Base-by-base conservation (phyloP, 1,140 invertebrate species). In the Drosophila tani region DNA sequence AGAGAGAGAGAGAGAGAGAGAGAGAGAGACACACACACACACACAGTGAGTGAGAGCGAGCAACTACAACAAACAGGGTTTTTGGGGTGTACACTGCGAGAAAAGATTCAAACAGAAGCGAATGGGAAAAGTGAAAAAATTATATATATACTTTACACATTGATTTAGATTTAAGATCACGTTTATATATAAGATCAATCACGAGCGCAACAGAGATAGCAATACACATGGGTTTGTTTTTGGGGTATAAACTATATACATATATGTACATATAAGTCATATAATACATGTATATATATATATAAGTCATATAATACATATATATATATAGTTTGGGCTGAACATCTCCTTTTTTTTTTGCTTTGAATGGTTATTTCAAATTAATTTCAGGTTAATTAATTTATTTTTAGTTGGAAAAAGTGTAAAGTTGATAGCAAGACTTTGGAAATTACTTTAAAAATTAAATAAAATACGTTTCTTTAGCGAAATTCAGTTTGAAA, bases 151-250 rank as follows among this genome's bases (percentile, higher is more conserved):
- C 75, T 81, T 79, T 88, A 88, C 81, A 88, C 84, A 88, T 84
- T 82, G 70, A 87, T 87, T 88, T 79, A 87, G 84, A 70, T 73
- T 88, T 87, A 87, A 87, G 84, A 87, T 87, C 83, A 87, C 83
- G 80, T 88, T 87, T 87, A 46, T 67, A 46, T 67, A 86, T 67
- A 86, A 87, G 83, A 87, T 87, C 84, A 88, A 55, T 87, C 84
- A 87, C 84, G 84, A 87, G 84, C 84, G 84, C 84, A 86, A 87
- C 84, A 49, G 21, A 87, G 87, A 87, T 83, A 27, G 11, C 35
- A 38, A 38, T 38, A 51, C 40, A 67, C 64, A 73, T 59, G 63
- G 46, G 62, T 14, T 51, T n/a, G n/a, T n/a, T n/a, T n/a, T n/a
- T 66, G 51, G 35, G 35, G 46, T 64, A 65, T 55, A 32, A 43